A percentile compares a stretch with the other conserved stretches of the same genome.
These are phyloP conservation scores for Pomacea maculata DNA, from an alignment of 1,140 invertebrate genomes.

Conservation along the genomic window DNA sequence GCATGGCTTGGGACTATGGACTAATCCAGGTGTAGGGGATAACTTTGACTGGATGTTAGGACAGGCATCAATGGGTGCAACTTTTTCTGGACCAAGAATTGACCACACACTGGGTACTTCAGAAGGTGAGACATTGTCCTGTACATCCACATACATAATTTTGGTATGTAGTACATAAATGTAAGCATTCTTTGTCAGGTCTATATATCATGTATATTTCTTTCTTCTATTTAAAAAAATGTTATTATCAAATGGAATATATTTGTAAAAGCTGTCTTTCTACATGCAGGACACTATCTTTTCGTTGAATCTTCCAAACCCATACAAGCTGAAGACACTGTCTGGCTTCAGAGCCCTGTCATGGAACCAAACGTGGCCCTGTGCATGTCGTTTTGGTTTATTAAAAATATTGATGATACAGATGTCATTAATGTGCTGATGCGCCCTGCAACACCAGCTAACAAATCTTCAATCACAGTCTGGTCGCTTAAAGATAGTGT, in stretches of 20 bases:
- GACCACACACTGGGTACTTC: slow-evolving; percentile 50
- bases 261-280: too few species aligned
- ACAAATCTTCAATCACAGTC: slow-evolving; percentile 15
- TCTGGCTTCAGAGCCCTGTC: slow-evolving; percentile 47
- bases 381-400: slow-evolving; percentile 41
- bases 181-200: too few species aligned
- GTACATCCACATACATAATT: too few species aligned
- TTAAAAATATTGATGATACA: slow-evolving; percentile 36
- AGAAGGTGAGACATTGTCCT: slow-evolving; percentile 20
- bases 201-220: too few species aligned
- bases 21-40: slow-evolving; percentile 44
- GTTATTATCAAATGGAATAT: too few species aligned
- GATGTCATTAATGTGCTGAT: too few species aligned
- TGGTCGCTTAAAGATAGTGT: too few species aligned
- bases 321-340: slow-evolving; percentile 43
- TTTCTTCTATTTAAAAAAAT: too few species aligned
- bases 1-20: slow-evolving; percentile 47
- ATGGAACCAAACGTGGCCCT: slow-evolving; percentile 28
- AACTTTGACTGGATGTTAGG: slow-evolving; percentile 60
- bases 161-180: too few species aligned
- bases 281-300: slow-evolving; percentile 49
- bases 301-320: slow-evolving; percentile 40
- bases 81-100: slow-evolving; percentile 48
- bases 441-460: slow-evolving; percentile 18
- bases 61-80: slow-evolving; percentile 35